Percentiles rank a stretch among this genome's conserved stretches.
Conservation (phyloP, 2,888 invertebrate genomes). For the Sepioteuthis lessoniana region DNA sequence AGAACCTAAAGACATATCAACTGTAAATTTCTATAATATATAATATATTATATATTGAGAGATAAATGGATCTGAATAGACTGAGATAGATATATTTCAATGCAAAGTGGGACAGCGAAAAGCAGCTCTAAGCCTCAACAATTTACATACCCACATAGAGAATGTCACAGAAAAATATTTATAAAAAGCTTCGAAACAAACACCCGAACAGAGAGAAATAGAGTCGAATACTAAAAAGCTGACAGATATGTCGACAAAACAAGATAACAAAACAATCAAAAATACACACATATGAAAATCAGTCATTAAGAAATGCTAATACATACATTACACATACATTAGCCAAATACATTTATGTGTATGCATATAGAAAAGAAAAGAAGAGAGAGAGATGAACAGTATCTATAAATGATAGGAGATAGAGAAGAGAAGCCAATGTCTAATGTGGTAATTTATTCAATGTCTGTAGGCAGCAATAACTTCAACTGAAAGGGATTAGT, state of each 20-base stretch:
- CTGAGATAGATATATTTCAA: too few species aligned
- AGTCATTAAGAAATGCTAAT: not conserved
- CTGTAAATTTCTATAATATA: too few species aligned
- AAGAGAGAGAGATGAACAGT: not conserved
- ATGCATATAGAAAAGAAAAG: not conserved
- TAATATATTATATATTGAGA: too few species aligned
- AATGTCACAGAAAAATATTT: too few species aligned
- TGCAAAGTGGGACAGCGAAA: too few species aligned
- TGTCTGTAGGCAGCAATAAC: constrained; percentile 24
- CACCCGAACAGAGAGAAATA: not conserved
- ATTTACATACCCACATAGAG: too few species aligned
- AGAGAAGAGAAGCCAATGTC: constrained; percentile 21
- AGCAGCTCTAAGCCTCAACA: too few species aligned
- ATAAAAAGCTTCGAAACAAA: not conserved
- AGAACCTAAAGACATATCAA: too few species aligned
- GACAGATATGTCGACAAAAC: not conserved
- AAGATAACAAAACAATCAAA: not conserved
- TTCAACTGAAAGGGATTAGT: constrained; percentile 39
- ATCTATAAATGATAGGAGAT: not conserved
- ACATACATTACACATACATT: not conserved
- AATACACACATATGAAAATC: not conserved
- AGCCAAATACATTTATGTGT: not conserved
- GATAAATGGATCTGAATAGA: too few species aligned
- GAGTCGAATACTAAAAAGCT: not conserved
- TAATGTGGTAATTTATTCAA: constrained; percentile 43